A percentile compares a stretch with the other conserved stretches of the same genome.
phyloP scores from a whole-genome alignment of 2,888 invertebrate genomes.

The Tanypteryx hageni region DNA sequence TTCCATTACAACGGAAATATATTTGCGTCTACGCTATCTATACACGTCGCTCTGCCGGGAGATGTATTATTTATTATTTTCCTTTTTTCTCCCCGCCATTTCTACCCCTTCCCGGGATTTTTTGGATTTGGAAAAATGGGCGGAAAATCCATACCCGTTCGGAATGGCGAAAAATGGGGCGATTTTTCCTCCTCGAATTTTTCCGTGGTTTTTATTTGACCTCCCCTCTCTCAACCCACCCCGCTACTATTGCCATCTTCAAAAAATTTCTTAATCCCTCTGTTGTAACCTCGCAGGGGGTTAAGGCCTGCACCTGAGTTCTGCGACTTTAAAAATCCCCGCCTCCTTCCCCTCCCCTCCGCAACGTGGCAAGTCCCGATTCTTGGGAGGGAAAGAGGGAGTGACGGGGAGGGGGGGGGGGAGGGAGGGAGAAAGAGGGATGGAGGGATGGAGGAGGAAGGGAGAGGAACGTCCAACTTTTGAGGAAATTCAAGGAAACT shows the following conservation, averaged over 20 bases:
- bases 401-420: neutral
- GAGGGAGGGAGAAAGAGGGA: too few relatives aligned
- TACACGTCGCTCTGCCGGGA: neutral
- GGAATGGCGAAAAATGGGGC: too few relatives aligned
- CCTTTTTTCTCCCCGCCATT: neutral
- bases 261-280: too few relatives aligned
- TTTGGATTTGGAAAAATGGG: neutral
- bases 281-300: neutral
- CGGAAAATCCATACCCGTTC: too few relatives aligned
- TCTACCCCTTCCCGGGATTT: neutral
- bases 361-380: too few relatives aligned
- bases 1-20: conserved; percentile 28
- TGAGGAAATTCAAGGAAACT: conserved; percentile 14
- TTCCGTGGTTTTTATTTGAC: too few relatives aligned
- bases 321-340: neutral
- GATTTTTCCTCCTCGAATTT: too few relatives aligned
- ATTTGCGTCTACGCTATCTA: neutral
- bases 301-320: neutral
- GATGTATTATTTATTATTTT: conserved; percentile 5
- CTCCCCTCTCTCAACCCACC: too few relatives aligned
- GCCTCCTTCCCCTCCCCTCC: neutral
- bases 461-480: neutral
- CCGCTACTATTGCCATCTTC: too few relatives aligned
- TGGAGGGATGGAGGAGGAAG: neutral
- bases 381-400: too few relatives aligned